Evolutionary conservation across 1,140 invertebrate genomes (phyloP).

Genomic region (Drosophila grimshawi): DNA sequence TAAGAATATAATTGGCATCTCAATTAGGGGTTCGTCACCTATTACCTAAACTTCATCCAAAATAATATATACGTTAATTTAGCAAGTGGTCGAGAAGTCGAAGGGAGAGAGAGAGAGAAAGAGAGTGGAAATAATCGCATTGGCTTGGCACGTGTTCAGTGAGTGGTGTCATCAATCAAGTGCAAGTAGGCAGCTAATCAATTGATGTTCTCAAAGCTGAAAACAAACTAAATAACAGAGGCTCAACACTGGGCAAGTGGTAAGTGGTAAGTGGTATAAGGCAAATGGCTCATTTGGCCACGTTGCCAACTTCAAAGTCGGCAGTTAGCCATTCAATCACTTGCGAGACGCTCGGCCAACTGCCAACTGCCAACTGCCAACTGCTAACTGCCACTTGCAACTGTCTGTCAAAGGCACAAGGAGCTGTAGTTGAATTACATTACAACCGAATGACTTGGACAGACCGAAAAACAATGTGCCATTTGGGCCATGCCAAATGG

Average conservation of each 20-base stretch:
- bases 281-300: neutral
- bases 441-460: constrained; percentile 25
- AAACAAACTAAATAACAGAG: constrained; percentile 7
- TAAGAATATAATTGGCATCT: too few species aligned
- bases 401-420: constrained; percentile 21
- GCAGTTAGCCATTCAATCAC: constrained; percentile 30
- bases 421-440: constrained; percentile 14
- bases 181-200: constrained; percentile 40
- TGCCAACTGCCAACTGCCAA: constrained; percentile 3
- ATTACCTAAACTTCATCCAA: too few species aligned
- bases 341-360: neutral
- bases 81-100: too few species aligned
- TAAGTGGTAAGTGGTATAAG: neutral
- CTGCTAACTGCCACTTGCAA: constrained; percentile 26
- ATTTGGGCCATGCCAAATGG: constrained; percentile 12
- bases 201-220: constrained; percentile 29
- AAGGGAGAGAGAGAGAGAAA: neutral
- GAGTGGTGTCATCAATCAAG: constrained; percentile 41
- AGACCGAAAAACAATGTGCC: constrained; percentile 2
- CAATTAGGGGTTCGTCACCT: too few species aligned
- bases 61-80: too few species aligned
- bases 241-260: constrained; percentile 6
- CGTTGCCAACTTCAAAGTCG: constrained; percentile 5
- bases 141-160: constrained; percentile 23
- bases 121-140: constrained; percentile 7